phyloP scores from a whole-genome alignment of 2,797 vertebrate species.

The Hozukius guyotensis region DNA sequence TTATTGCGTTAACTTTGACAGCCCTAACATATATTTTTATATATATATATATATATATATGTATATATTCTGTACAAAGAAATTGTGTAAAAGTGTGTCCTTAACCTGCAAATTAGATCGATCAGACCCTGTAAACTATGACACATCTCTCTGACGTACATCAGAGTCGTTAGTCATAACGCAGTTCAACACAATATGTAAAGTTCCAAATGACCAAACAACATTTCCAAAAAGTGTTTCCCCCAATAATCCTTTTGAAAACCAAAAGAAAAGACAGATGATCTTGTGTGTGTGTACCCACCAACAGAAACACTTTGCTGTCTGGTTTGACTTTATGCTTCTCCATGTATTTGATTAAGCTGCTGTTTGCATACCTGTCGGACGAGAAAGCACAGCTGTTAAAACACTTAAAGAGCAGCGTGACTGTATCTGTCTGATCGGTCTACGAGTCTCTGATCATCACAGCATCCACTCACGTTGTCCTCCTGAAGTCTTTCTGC shows the following conservation, averaged over 20 bases:
- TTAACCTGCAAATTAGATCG: not conserved
- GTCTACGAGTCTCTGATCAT: not conserved
- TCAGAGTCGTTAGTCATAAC: not conserved
- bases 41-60: no score
- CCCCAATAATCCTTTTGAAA: not conserved
- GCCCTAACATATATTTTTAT: no score
- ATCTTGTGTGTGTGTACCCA: slow-evolving; percentile 71
- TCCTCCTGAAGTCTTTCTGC: slow-evolving; percentile 98
- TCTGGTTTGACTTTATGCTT: slow-evolving; percentile 99
- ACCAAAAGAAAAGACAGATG: not conserved
- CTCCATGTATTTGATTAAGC: slow-evolving; percentile 99
- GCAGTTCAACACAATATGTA: not conserved
- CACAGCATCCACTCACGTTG: slow-evolving; percentile 87
- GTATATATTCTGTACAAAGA: no score
- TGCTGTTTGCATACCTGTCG: slow-evolving; percentile 96
- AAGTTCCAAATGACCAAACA: not conserved
- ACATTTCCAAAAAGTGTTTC: not conserved
- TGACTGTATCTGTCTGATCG: not conserved
- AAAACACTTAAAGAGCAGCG: not conserved
- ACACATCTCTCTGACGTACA: not conserved
- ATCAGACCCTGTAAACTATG: not conserved
- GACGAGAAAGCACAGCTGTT: slow-evolving; percentile 17
- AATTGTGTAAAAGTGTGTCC: no score
- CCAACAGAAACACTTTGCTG: slow-evolving; percentile 98
- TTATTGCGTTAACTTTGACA: no score